Evolutionary conservation across 2,888 invertebrate species (phyloP), one percentile per base, ranked within the genome.

Genomic region (Hirudinaria manillensis): DNA sequence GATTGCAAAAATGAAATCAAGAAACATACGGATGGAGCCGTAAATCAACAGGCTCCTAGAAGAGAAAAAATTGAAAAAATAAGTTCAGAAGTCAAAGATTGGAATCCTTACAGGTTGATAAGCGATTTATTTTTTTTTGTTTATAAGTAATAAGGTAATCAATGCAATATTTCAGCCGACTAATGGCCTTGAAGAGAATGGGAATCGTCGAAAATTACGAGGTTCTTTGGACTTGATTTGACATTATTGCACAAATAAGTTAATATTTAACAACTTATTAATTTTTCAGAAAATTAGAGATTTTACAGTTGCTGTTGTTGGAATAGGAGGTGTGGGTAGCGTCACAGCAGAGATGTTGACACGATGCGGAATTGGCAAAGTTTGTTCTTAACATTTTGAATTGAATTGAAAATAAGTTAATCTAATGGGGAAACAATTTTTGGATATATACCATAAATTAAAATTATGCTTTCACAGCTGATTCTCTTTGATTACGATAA

Each of bases 301-400:
- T 53, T 90, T 90, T 84, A 90, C 94, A 0, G 92, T 99, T 3
- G 94, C 93, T 7, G 90, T 99, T 56, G 95, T 99, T 16, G 99
- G 99, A 3, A 91, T 99, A 0, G 99, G 99, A 0, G 99, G 99
- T 53, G 98, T 99, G n/a, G 99, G 99, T 65, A 96, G 96, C 87
- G 99, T 99, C 1, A 95, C 99, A 0, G 97, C 99, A 61, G 99
- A 99, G 88, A 99, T 99, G 99, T 87, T 99, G 72, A 97, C 98
- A 2, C 88, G 99, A 78, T 99, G 99, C 86, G 99, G 98, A 0
- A 92, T 99, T 80, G 99, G 99, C 78, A 95, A 96, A 89, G 91
- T 92, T 83, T 78, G 79, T 29, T 27, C n/a, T 61, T 61, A 61
- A 61, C 10, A 61, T 61, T 10, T 13, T 24, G 19, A 61, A 24